Evolutionary conservation across 2,113 vertebrate species (phyloP).

Genomic region (Bubo bubo): DNA sequence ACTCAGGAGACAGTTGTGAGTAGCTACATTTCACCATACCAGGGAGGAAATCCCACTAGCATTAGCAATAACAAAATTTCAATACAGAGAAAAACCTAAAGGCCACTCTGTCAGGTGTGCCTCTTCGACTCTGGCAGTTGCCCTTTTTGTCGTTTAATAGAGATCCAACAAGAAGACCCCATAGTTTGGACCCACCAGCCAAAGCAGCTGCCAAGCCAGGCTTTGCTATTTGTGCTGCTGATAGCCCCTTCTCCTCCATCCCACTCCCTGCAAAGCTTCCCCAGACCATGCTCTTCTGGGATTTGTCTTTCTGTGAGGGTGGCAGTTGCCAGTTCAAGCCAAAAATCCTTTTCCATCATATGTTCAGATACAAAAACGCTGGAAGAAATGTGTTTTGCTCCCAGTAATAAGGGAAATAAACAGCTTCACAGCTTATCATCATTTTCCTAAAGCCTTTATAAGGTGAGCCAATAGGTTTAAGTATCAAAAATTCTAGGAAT

Average conservation of each 20-base stretch:
- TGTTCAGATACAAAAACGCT: background rate
- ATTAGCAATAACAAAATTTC: background rate
- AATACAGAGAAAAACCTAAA: background rate
- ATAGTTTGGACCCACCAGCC: background rate
- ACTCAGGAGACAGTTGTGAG: background rate
- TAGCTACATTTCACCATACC: background rate
- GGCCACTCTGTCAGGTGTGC: background rate
- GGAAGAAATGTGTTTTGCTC: background rate
- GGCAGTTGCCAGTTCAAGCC: background rate
- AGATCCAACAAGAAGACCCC: background rate
- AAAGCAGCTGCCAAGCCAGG: background rate
- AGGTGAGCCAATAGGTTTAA: background rate
- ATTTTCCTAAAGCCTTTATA: background rate
- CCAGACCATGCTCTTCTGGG: background rate
- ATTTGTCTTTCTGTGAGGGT: background rate
- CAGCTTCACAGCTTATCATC: background rate
- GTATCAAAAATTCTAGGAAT: slow-evolving; percentile 33
- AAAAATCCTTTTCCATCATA: background rate
- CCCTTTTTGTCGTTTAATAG: background rate
- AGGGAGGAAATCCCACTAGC: background rate
- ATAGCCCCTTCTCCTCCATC: background rate
- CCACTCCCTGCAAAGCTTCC: background rate
- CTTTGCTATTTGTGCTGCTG: background rate
- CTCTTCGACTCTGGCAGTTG: background rate
- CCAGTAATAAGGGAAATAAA: background rate